A percentile compares a stretch with the other conserved stretches of the same genome.
Evolutionary conservation across 2,113 vertebrate species (phyloP).

Genomic region (Urocolius indicus): DNA sequence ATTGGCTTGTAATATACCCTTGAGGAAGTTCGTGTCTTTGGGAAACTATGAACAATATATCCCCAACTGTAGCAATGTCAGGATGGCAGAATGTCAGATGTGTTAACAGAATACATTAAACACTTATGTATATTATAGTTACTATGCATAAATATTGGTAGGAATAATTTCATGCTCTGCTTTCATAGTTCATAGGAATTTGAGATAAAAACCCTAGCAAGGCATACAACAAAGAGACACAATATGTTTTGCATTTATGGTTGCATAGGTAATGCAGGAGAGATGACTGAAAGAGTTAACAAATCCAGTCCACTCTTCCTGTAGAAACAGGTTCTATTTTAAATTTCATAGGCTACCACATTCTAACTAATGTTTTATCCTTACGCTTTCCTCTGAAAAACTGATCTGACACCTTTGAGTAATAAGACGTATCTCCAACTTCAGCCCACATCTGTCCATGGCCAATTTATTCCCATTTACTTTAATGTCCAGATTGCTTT

Average conservation of each 20-base stretch:
- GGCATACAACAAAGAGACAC: neutral
- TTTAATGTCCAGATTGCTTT: neutral
- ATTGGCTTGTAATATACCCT: neutral
- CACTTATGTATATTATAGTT: neutral
- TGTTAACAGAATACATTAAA: neutral
- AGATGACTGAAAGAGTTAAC: neutral
- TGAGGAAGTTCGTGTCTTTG: neutral
- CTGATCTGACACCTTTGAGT: neutral
- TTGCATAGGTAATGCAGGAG: neutral
- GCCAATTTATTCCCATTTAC: slow-evolving; percentile 35
- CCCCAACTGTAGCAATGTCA: neutral
- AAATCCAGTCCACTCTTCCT: neutral
- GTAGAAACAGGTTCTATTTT: neutral
- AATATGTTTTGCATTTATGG: neutral
- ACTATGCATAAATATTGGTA: neutral
- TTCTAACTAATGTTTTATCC: neutral
- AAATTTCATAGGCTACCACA: neutral
- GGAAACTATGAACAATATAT: neutral
- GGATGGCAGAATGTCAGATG: neutral
- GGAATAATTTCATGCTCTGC: neutral
- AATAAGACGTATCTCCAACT: neutral
- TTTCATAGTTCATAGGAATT: neutral
- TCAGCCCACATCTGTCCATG: slow-evolving; percentile 25
- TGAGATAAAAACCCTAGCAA: neutral
- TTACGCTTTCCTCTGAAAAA: neutral